phyloP scores from a whole-genome alignment of 2,888 invertebrate genomes.

The Tridacna gigas region DNA sequence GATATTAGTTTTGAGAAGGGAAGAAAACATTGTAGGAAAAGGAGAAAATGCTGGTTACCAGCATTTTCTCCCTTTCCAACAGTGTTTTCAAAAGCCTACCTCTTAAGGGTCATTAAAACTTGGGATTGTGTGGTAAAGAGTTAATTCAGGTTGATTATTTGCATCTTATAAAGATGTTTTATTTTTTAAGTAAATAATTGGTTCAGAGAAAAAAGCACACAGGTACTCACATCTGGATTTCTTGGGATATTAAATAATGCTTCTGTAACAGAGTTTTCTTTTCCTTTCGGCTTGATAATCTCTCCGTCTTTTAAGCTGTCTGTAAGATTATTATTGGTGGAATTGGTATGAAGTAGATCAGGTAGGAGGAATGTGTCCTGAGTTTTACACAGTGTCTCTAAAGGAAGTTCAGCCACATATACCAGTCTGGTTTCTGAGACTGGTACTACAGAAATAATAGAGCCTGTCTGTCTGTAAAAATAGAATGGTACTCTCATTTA shows the following conservation, averaged over 20 bases:
- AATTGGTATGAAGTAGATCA: constrained; percentile 67
- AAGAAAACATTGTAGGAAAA: too few species aligned
- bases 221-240: constrained; percentile 70
- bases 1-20: too few species aligned
- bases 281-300: constrained; percentile 50
- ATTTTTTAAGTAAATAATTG: too few species aligned
- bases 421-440: constrained; percentile 67
- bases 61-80: too few species aligned
- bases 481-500: not conserved
- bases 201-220: too few species aligned
- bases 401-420: constrained; percentile 78
- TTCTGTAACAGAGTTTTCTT: constrained; percentile 66
- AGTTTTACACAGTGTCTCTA: constrained; percentile 77
- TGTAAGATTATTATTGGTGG: constrained; percentile 41
- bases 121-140: not conserved
- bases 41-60: too few species aligned
- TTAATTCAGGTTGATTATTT: too few species aligned
- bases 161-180: too few species aligned
- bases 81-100: not conserved
- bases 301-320: constrained; percentile 43
- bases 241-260: constrained; percentile 73
- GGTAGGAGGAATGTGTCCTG: constrained; percentile 74
- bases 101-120: not conserved
- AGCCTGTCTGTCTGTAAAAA: constrained; percentile 73
- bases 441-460: constrained; percentile 69